Percentiles rank a stretch among this genome's conserved stretches.
phyloP scores from a whole-genome alignment of 2,797 vertebrate species.

The Echiichthys vipera region DNA sequence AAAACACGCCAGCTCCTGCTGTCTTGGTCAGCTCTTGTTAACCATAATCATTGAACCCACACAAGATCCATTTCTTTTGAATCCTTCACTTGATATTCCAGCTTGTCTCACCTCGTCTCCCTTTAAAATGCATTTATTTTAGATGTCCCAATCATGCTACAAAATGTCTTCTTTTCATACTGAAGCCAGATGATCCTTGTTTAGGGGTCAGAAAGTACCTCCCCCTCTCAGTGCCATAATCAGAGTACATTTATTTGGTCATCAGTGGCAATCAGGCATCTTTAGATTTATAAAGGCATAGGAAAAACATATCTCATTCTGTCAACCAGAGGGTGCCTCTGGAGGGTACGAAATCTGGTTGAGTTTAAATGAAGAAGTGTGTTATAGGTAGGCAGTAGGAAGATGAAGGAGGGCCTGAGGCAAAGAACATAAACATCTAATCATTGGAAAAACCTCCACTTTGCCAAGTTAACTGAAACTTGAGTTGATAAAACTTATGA shows the following conservation, averaged over 20 bases:
- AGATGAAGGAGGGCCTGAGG: constrained; percentile 4
- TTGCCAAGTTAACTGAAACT: constrained; percentile 44
- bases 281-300: constrained; percentile 20
- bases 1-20: constrained; percentile 60
- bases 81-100: constrained; percentile 57
- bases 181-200: constrained; percentile 41
- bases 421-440: constrained; percentile 44
- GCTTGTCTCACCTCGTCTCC: constrained; percentile 42
- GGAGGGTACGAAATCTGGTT: constrained; percentile 21
- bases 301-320: constrained; percentile 17
- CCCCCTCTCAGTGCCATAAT: constrained; percentile 33
- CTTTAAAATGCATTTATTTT: constrained; percentile 34
- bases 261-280: constrained; percentile 58
- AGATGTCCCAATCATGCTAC: constrained; percentile 22
- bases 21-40: constrained; percentile 66
- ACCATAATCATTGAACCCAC: constrained; percentile 73
- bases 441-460: constrained; percentile 47
- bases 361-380: constrained; percentile 16
- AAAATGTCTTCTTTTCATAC: constrained; percentile 27
- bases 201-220: constrained; percentile 18
- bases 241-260: constrained; percentile 59
- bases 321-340: constrained; percentile 7
- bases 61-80: constrained; percentile 56
- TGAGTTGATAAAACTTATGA: constrained; percentile 15
- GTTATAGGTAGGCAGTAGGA: constrained; percentile 16